Evolutionary conservation across 2,797 vertebrate genomes (phyloP).

Genomic region (Crenuchus spilurus): DNA sequence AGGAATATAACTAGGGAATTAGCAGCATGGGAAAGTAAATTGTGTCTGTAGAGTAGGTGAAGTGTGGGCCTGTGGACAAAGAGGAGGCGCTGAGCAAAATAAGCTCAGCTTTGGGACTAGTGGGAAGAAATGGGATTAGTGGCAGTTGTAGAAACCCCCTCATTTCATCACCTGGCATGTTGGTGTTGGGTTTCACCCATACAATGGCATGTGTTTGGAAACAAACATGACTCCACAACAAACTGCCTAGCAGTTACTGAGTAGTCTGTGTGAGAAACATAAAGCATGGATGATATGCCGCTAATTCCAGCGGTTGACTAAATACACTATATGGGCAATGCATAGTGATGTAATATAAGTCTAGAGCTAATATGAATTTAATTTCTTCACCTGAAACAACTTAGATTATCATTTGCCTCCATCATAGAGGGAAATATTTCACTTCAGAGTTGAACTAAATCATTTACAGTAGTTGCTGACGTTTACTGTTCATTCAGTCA

Average conservation of each 20-base stretch:
- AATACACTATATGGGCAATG: not conserved
- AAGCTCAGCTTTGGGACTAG: slow-evolving; percentile 81
- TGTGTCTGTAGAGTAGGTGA: slow-evolving; percentile 29
- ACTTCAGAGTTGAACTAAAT: slow-evolving; percentile 6
- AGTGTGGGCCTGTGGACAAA: slow-evolving; percentile 27
- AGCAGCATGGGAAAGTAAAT: slow-evolving; percentile 33
- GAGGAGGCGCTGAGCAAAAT: slow-evolving; percentile 69
- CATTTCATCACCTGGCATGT: slow-evolving; percentile 78
- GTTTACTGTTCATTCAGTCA: slow-evolving; percentile 15
- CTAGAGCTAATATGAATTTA: not conserved
- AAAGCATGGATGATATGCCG: not conserved
- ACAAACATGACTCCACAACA: slow-evolving; percentile 73
- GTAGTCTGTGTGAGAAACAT: slow-evolving; percentile 24
- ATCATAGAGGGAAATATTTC: not conserved
- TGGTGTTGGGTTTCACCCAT: slow-evolving; percentile 78
- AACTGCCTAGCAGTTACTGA: slow-evolving; percentile 23
- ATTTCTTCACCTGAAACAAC: not conserved
- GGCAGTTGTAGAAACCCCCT: slow-evolving; percentile 61
- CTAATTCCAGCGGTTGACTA: not conserved
- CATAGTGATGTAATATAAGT: slow-evolving; percentile 1
- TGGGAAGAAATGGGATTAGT: slow-evolving; percentile 56
- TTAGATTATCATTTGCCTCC: not conserved
- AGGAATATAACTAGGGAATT: slow-evolving; percentile 8
- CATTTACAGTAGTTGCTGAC: slow-evolving; percentile 18
- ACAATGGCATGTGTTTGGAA: slow-evolving; percentile 84